Evolutionary conservation across 2,113 vertebrate genomes (phyloP).

Genomic region (Ptilorrhoa leucosticta): DNA sequence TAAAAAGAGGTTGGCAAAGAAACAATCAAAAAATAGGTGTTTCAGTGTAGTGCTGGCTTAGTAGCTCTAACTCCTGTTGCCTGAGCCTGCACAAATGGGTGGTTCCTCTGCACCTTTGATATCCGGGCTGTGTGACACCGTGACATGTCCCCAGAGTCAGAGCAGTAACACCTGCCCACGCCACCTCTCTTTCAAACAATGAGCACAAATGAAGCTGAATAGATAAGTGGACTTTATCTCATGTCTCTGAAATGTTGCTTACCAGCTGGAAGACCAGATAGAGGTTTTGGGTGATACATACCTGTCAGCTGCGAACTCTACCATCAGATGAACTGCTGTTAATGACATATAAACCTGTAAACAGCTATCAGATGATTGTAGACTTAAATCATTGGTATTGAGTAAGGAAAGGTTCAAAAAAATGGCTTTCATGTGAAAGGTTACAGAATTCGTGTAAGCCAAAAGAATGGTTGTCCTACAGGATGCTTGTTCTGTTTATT

Average conservation of each 20-base stretch:
- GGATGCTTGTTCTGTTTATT: background rate
- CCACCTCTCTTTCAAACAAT: background rate
- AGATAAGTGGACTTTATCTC: background rate
- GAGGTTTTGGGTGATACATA: background rate
- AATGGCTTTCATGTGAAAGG: background rate
- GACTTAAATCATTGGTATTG: background rate
- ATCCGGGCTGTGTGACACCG: fast-evolving
- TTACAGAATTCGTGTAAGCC: background rate
- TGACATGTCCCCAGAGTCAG: background rate
- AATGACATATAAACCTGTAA: background rate
- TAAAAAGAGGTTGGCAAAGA: background rate
- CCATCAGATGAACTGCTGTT: background rate
- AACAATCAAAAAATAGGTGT: background rate
- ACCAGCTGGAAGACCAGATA: background rate
- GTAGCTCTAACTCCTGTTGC: background rate
- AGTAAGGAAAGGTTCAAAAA: background rate
- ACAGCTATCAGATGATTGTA: background rate
- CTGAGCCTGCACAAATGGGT: background rate
- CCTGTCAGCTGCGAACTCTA: background rate
- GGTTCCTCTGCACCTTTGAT: background rate
- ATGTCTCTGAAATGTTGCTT: background rate
- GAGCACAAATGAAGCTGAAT: background rate
- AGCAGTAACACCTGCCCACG: background rate
- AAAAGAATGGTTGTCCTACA: background rate
- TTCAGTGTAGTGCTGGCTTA: background rate